A percentile compares a stretch with the other conserved stretches of the same genome.
phyloP scores from a whole-genome alignment of 2,797 vertebrate genomes.

The Darevskia mixta region DNA sequence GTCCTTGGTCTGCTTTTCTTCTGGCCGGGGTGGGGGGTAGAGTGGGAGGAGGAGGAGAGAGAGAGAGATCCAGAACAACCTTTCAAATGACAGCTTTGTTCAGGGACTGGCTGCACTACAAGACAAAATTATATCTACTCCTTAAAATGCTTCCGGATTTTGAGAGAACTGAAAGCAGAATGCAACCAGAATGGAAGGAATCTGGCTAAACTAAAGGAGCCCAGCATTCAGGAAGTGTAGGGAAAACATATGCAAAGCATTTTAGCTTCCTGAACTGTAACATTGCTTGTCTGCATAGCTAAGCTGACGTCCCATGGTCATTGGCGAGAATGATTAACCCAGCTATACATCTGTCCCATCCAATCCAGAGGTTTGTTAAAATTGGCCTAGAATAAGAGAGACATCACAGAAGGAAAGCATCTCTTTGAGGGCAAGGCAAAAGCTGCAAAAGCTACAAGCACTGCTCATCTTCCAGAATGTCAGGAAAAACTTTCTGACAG shows the following conservation, averaged over 20 bases:
- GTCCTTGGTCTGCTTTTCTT: constrained; percentile 6
- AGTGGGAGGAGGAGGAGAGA: too few relatives aligned
- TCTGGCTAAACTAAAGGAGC: background rate
- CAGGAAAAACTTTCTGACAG: too few relatives aligned
- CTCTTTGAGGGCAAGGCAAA: background rate
- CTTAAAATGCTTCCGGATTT: background rate
- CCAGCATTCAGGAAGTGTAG: background rate
- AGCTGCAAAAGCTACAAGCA: background rate
- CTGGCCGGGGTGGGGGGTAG: background rate
- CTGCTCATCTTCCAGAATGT: background rate
- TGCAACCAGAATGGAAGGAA: background rate
- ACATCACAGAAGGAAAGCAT: background rate
- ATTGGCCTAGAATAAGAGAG: background rate
- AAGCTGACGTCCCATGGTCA: background rate
- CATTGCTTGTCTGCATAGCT: background rate
- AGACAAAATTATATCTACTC: background rate
- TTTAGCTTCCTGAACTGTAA: background rate
- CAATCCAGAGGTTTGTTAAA: constrained; percentile 9
- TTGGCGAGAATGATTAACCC: background rate
- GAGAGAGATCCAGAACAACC: background rate
- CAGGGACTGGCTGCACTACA: background rate
- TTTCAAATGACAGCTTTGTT: background rate
- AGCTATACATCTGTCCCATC: background rate
- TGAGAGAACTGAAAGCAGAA: background rate
- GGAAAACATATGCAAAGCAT: background rate